Percentiles rank a stretch among this genome's conserved stretches.
phyloP scores from a whole-genome alignment of 1,140 invertebrate species.

The Ceratosolen solmsi region DNA sequence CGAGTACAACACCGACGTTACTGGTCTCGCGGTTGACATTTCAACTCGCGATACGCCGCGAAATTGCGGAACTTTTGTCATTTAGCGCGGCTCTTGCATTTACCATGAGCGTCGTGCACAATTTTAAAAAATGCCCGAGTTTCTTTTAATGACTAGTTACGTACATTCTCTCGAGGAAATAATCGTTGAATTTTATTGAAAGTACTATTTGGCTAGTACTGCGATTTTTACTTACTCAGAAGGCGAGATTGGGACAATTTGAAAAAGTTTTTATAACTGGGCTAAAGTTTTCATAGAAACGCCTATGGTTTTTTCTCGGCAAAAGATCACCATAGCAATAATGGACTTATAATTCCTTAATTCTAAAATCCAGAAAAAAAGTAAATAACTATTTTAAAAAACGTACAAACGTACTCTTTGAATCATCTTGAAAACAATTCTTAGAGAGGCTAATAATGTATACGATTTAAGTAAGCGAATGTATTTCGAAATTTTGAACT shows the following conservation, averaged over 20 bases:
- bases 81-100: conserved; percentile 58
- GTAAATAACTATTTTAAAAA: too few relatives aligned
- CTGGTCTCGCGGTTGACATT: conserved; percentile 70
- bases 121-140: neutral
- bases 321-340: too few relatives aligned
- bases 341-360: too few relatives aligned
- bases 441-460: too few relatives aligned
- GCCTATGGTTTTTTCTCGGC: too few relatives aligned
- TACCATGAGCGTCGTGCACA: conserved; percentile 47
- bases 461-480: too few relatives aligned
- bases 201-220: neutral
- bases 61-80: conserved; percentile 66
- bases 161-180: neutral
- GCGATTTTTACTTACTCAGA: neutral
- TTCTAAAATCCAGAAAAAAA: too few relatives aligned
- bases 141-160: conserved; percentile 1
- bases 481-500: too few relatives aligned
- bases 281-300: neutral
- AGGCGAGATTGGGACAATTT: neutral
- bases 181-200: conserved; percentile 25
- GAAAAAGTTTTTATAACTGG: neutral
- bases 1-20: conserved; percentile 47
- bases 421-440: too few relatives aligned
- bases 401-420: too few relatives aligned
- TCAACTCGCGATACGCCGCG: conserved; percentile 55